These are phyloP conservation scores for Poeciliopsis gracilis DNA, from an alignment of 2,797 vertebrate genomes.

Conservation along the genomic window DNA sequence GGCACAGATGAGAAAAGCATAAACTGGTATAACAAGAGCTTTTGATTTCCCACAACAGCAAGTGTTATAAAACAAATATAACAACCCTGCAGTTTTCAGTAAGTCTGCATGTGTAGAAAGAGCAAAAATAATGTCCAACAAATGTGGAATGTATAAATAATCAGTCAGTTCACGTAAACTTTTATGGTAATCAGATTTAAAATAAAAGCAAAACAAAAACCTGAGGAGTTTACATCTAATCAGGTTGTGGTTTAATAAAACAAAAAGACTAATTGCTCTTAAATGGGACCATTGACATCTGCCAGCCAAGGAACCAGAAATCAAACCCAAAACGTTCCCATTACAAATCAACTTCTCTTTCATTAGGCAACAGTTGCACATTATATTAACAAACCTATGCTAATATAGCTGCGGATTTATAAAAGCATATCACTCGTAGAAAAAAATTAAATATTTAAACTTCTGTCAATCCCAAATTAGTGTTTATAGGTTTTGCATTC, in stretches of 20 bases:
- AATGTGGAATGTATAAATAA: not conserved
- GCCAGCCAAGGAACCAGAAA: not conserved
- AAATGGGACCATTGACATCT: not conserved
- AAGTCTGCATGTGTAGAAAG: not conserved
- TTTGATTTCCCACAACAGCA: not conserved
- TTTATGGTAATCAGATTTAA: not conserved
- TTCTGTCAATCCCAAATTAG: constrained; percentile 5
- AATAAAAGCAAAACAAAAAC: not conserved
- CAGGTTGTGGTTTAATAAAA: not conserved
- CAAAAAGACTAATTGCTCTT: not conserved
- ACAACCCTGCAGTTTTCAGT: not conserved
- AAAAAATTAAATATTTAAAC: constrained; percentile 18
- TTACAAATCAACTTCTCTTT: not conserved
- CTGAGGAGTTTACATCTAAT: not conserved
- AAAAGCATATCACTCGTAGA: constrained; percentile 5
- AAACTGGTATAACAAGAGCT: not conserved
- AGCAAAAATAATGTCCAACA: not conserved
- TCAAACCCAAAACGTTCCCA: not conserved
- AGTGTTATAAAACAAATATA: not conserved
- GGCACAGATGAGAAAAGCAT: not conserved
- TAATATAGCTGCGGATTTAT: not conserved
- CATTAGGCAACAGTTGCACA: not conserved
- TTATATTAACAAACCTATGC: not conserved
- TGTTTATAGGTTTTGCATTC: constrained; percentile 12
- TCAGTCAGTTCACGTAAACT: not conserved